Percentiles rank a stretch among this genome's conserved stretches.
Evolutionary conservation across 1,140 invertebrate genomes (phyloP).

Genomic region (Bombus waltoni): DNA sequence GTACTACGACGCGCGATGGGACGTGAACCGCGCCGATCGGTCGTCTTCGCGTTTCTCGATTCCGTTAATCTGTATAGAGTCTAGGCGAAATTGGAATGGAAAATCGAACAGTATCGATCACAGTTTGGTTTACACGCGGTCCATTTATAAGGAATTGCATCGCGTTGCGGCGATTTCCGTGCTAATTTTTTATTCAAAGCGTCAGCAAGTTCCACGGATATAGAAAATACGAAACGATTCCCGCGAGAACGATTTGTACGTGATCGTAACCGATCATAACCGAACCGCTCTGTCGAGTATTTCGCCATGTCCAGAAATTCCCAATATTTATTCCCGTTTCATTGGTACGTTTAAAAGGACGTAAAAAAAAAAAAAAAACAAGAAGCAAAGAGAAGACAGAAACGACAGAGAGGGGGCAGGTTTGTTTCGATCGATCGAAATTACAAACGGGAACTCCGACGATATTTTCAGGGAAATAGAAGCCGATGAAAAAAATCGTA

Average conservation of each 20-base stretch:
- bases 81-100: too few species aligned
- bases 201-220: background rate
- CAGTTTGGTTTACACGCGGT: background rate
- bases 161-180: too few species aligned
- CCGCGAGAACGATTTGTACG: background rate
- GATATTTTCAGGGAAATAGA: background rate
- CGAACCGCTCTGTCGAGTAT: background rate
- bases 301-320: background rate
- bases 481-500: background rate
- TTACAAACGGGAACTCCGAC: background rate
- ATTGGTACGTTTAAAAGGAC: background rate
- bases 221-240: background rate
- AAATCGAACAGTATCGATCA: background rate
- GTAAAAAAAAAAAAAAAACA: background rate
- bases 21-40: too few species aligned
- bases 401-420: background rate
- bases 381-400: background rate
- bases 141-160: background rate
- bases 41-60: too few species aligned
- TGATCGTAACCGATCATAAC: constrained; percentile 13
- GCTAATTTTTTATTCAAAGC: constrained; percentile 13
- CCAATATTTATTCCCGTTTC: constrained; percentile 24
- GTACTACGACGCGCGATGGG: background rate
- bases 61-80: too few species aligned
- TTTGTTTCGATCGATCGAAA: constrained; percentile 20